phyloP scores from a whole-genome alignment of 2,113 vertebrate species.

The Micronycteris hirsuta region DNA sequence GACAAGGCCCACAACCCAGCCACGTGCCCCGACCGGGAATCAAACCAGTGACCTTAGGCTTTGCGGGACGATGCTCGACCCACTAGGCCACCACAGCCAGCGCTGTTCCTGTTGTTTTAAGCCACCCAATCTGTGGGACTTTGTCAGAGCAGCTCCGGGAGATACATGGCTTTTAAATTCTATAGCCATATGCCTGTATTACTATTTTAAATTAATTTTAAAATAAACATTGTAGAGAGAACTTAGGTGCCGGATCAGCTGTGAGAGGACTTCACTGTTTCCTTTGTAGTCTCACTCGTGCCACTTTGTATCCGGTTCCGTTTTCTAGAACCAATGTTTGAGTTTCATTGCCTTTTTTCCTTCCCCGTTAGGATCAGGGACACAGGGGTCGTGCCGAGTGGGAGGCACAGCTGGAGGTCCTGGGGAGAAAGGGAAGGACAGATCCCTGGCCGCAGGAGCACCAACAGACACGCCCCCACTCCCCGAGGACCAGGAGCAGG shows the following conservation, averaged over 20 bases:
- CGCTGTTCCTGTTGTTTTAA: too few species aligned
- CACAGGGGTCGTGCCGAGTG: rapidly evolving
- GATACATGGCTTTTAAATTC: not conserved
- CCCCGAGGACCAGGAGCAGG: not conserved
- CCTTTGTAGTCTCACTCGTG: not conserved
- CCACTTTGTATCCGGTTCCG: not conserved
- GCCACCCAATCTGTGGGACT: not conserved
- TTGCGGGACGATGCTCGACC: too few species aligned
- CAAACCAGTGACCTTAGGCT: too few species aligned
- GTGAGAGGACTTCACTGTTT: not conserved
- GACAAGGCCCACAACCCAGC: too few species aligned
- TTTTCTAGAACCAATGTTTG: not conserved
- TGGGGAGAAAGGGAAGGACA: not conserved
- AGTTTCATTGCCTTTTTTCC: not conserved
- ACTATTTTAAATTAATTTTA: not conserved
- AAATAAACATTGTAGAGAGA: not conserved
- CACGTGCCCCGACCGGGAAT: too few species aligned
- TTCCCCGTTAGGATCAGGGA: not conserved
- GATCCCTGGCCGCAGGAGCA: not conserved
- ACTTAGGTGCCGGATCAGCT: not conserved
- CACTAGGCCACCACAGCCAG: too few species aligned
- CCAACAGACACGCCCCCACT: not conserved
- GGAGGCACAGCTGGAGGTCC: not conserved
- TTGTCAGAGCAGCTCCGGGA: not conserved
- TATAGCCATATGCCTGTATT: not conserved